These are phyloP conservation scores for Himalopsyche kuldschensis DNA, from an alignment of 2,888 invertebrate genomes.

Conservation along the genomic window DNA sequence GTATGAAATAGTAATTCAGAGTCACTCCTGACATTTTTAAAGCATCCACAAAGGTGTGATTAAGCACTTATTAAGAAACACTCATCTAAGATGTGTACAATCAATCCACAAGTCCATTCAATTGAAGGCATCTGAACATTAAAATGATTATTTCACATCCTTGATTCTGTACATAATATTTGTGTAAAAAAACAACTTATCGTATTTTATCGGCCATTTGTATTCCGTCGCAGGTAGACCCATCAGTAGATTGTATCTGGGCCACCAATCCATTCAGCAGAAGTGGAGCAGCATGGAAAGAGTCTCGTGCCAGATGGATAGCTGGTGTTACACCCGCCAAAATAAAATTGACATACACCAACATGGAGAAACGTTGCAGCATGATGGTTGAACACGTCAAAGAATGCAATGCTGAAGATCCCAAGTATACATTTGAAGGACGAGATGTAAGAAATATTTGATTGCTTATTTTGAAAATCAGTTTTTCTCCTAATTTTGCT, in stretches of 20 bases:
- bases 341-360: conserved; percentile 19
- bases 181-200: no score
- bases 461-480: no score
- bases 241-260: conserved; percentile 41
- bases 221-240: conserved; percentile 20
- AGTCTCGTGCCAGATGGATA: conserved; percentile 39
- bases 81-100: no score
- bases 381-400: conserved; percentile 23
- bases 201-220: neutral
- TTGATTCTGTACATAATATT: no score
- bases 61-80: no score
- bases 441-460: conserved; percentile 19
- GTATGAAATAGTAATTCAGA: no score
- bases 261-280: conserved; percentile 43
- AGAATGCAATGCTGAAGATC: neutral
- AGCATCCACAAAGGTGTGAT: no score
- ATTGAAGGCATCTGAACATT: no score
- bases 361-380: conserved; percentile 13
- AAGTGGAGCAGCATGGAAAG: conserved; percentile 43
- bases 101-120: no score
- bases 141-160: no score
- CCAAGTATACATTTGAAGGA: conserved; percentile 19
- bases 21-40: no score
- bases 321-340: conserved; percentile 19
- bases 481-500: no score